Percentiles rank a stretch among this genome's conserved stretches.
phyloP scores from a whole-genome alignment of 2,797 vertebrate genomes.

The Takifugu ocellatus region DNA sequence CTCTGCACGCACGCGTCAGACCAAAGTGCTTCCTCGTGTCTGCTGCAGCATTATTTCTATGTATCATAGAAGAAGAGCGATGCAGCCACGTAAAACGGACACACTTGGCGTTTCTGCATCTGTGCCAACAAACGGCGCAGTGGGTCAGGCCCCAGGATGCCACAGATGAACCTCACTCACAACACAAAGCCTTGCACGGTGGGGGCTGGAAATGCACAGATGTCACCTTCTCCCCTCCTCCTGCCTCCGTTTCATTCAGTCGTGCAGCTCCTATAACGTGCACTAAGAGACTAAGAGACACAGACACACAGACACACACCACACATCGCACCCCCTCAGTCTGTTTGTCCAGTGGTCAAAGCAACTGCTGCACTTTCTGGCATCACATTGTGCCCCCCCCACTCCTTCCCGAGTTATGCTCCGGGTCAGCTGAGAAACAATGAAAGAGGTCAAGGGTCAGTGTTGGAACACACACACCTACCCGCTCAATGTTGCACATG shows the following conservation, averaged over 20 bases:
- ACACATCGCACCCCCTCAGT: neutral
- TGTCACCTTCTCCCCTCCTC: conserved; percentile 47
- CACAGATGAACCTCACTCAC: conserved; percentile 24
- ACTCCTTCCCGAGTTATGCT: conserved; percentile 16
- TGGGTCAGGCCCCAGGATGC: conserved; percentile 50
- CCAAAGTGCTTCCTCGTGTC: conserved; percentile 16
- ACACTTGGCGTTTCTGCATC: conserved; percentile 34
- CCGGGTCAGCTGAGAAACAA: conserved; percentile 61
- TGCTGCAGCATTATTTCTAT: conserved; percentile 10
- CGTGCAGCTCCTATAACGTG: conserved; percentile 34
- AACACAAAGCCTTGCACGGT: conserved; percentile 33
- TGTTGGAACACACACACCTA: conserved; percentile 49
- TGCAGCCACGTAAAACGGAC: conserved; percentile 16
- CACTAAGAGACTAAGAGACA: neutral
- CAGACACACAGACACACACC: neutral
- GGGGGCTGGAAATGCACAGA: conserved; percentile 45
- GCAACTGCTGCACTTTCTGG: conserved; percentile 54
- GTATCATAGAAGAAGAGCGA: conserved; percentile 7
- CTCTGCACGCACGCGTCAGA: neutral
- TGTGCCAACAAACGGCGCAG: conserved; percentile 26
- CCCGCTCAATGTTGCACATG: conserved; percentile 27
- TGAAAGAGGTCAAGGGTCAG: conserved; percentile 40
- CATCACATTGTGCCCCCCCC: conserved; percentile 36
- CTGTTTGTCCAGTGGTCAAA: conserved; percentile 24
- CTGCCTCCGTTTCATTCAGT: conserved; percentile 34